Base-by-base conservation (phyloP, 2,797 vertebrate species). In the Acipenser oxyrinchus region DNA sequence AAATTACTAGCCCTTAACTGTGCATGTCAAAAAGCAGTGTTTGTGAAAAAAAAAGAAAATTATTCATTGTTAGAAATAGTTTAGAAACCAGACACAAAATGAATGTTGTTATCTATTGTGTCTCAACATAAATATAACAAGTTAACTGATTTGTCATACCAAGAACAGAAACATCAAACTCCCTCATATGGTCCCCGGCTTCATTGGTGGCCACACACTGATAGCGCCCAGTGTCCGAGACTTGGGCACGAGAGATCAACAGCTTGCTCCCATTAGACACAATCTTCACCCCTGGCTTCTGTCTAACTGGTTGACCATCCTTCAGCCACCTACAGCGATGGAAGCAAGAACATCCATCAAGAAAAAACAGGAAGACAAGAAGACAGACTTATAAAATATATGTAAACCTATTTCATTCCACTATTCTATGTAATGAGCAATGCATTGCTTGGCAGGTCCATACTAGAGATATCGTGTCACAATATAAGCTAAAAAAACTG, bases 171-270 rank as follows among this genome's bases (percentile, higher is more conserved):
- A 99, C 92, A 70, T 86, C 91, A 76, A 97, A 97, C 74, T 90
- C 88, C 77, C 85, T 93, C 72, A 82, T 86, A 1, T 86, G 78
- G 59, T 93, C 86, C 65, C 97, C 97, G 0, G 95, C 97, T 67
- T 89, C 83, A 72, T 96, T 99, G 8, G 85, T 77, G 49, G 92
- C 95, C 70, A 97, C 87, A 52, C 97, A 99, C 63, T 88, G 93
- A 82, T 97, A 99, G 49, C 66, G 87, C 12, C 92, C 94, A 0
- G 89, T 87, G 65, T 99, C 94, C 37, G 94, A 92, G 59, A 94
- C 83, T 72, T 96, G 91, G 78, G 91, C 84, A 6, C 81, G 92
- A 23, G 91, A 80, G 76, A 98, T 81, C 1, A 96, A 64, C 66
- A 99, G 83, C 53, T 88, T 94, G 9, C 80, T 91, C 8, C 94